phyloP scores from a whole-genome alignment of 2,888 invertebrate species.

The Schrankia costaestrigalis region DNA sequence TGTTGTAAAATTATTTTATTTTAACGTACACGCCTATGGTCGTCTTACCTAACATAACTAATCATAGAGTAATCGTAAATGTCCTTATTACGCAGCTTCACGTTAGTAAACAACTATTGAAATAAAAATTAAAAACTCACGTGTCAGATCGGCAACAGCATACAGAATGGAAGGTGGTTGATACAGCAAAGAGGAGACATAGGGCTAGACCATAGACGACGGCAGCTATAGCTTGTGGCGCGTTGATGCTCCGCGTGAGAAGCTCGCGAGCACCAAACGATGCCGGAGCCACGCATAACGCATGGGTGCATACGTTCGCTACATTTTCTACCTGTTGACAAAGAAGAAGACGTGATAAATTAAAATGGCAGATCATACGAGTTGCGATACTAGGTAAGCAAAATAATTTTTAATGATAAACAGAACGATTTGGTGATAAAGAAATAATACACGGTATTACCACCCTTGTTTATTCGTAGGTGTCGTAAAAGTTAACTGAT shows the following conservation, averaged over 20 bases:
- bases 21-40: too few species aligned
- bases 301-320: conserved; percentile 95
- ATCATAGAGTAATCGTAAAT: conserved; percentile 7
- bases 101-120: neutral
- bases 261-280: conserved; percentile 88
- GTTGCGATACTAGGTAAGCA: too few species aligned
- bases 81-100: conserved; percentile 5
- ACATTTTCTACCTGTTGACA: conserved; percentile 87
- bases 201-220: conserved; percentile 92
- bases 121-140: conserved; percentile 44
- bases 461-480: too few species aligned
- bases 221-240: conserved; percentile 89
- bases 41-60: neutral
- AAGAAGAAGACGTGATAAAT: neutral
- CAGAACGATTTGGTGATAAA: too few species aligned
- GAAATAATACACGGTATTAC: too few species aligned
- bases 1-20: too few species aligned
- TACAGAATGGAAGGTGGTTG: conserved; percentile 94
- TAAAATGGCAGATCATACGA: too few species aligned
- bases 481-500: too few species aligned
- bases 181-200: conserved; percentile 91
- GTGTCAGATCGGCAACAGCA: conserved; percentile 84
- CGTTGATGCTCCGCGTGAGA: conserved; percentile 85
- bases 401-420: too few species aligned
- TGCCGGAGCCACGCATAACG: conserved; percentile 93